Evolutionary conservation across 2,888 invertebrate species (phyloP), one percentile per base, ranked within the genome.

Genomic region (Plagodis pulveraria): DNA sequence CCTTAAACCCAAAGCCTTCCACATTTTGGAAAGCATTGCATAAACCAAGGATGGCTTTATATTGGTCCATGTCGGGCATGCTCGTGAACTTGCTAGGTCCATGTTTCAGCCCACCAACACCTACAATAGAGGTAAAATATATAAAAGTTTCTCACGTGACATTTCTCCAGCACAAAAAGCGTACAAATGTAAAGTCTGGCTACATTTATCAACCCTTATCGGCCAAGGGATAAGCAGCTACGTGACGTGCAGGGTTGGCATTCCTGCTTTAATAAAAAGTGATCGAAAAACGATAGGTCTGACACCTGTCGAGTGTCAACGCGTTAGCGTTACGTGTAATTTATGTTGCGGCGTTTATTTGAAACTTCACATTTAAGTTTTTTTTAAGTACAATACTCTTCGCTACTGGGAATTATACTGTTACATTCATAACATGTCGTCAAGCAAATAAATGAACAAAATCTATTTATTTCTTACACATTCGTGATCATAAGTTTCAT

Each of bases 261-360:
- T 67, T 66, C 63, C 58, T 59, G 60, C 73, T 63, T 70, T 73
- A 71, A 72, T 77, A 77, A 76, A 76, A 78, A 69, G 70, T 72
- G 77, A 74, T 77, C 70, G 71, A 70, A 66, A 57, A 44, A 65
- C 70, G 74, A 71, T 73, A 74, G 61, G 64, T 47, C 60, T 69
- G 77, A 73, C 76, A 75, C 71, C 72, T 74, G 77, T 72, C 77
- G 70, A 53, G 42, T 56, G 65, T 63, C 68, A 62, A 45, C 47
- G 56, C 56, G 22, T 22, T 68, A 61, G 56, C 56, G 50, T 50
- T 42, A 32, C 52, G 9, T 38, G 59, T 33, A 56, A 65, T 61
- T 54, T 59, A 47, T 44, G 46, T 36, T 52, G 38, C 50, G 48
- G 54, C 40, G 50, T 51, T 41, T 57, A 44, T 60, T 60, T 51